A percentile compares a stretch with the other conserved stretches of the same genome.
Evolutionary conservation across 2,113 vertebrate genomes (phyloP).

Genomic region (Poicephalus gulielmi): DNA sequence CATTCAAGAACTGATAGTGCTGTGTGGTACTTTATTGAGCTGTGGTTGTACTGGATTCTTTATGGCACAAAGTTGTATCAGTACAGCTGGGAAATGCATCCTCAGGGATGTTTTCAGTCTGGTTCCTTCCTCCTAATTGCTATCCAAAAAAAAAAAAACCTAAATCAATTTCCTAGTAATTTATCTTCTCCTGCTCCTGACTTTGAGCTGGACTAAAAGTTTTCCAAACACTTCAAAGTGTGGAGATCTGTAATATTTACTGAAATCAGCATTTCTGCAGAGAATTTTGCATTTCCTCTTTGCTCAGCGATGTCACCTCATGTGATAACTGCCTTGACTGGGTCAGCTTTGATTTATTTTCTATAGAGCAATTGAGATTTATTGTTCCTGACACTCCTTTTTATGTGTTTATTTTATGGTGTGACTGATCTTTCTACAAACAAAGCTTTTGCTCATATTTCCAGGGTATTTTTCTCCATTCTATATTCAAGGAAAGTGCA

Average conservation of each 20-base stretch:
- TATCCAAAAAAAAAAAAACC: not conserved
- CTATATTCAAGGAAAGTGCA: not conserved
- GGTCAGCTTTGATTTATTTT: slow-evolving; percentile 25
- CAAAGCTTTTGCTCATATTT: not conserved
- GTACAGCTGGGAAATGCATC: not conserved
- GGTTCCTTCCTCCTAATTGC: not conserved
- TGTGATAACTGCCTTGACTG: not conserved
- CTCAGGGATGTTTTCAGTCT: not conserved
- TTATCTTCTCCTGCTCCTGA: not conserved
- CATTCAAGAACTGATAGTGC: not conserved
- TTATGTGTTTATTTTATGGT: not conserved
- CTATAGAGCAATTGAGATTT: not conserved
- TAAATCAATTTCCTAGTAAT: not conserved
- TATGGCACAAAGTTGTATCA: not conserved
- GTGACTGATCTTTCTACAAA: not conserved
- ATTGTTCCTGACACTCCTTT: not conserved
- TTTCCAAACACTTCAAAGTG: not conserved
- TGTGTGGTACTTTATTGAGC: not conserved
- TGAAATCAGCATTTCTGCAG: not conserved
- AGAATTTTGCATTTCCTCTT: not conserved
- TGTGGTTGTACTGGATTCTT: not conserved
- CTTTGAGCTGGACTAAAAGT: not conserved
- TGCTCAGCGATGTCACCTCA: not conserved
- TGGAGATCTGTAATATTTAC: not conserved
- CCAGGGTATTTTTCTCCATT: not conserved